Base-by-base conservation (phyloP, 30 jellyfish, hydroid and myxozoan species). In the Aurelia sp. region DNA sequence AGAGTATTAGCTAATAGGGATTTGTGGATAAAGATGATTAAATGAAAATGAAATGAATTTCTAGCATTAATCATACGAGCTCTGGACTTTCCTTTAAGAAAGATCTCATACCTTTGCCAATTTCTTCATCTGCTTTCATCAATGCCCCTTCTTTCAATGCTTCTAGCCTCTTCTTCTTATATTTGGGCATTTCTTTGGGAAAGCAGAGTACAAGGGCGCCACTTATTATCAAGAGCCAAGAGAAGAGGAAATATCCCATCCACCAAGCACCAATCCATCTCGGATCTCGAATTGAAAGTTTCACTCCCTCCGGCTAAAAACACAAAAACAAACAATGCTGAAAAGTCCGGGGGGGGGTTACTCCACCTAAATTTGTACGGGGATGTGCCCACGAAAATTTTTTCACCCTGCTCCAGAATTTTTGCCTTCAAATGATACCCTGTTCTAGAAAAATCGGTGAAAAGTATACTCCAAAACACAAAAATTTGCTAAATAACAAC, bases 211-310 rank as follows among this genome's bases (percentile, higher is more conserved):
- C 74, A 24, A 88, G 27, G 35, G 72, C 50, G 6, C 97, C 98
- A 88, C 93, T 63, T 40, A 94, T 18, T 18, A 94, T 13, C 53
- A 88, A 51, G 51, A 89, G 19, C 88, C 97, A 96, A 50, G 96
- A 63, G 55, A 84, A 75, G 5, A 81, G 38, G 70, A 94, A 90
- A 50, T 31, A 94, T 1, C 97, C 96, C 72, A 94, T 67, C 98
- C 98, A 94, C 98, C 91, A 82, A 6, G 98, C 98, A 11, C 98
- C 98, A 10, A 94, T 72, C 98, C 98, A 94, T 51, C 92, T 59
- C 27, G 98, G 95, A 55, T 92, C 98, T 6, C 86, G 35, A 4
- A 81, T 70, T 6, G 76, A 31, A 47, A 92, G 60, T 8, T 91
- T 70, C 27, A 69, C 50, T 15, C 98, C 98, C 11, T 27, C 95